phyloP scores from a whole-genome alignment of 2,797 vertebrate genomes.

The Acanthurus tractus region DNA sequence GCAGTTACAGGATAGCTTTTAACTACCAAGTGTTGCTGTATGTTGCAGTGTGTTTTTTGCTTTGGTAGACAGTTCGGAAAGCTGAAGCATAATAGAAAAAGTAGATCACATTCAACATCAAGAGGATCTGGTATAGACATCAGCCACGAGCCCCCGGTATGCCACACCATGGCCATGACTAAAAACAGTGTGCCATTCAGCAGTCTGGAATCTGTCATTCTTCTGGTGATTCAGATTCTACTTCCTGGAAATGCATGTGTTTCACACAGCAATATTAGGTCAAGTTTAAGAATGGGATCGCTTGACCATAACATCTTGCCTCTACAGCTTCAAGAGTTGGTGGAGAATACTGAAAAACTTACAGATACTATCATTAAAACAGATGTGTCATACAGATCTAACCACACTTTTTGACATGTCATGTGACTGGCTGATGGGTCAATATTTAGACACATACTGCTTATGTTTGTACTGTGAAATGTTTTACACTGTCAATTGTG shows the following conservation, averaged over 20 bases:
- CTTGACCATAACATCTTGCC: conserved; percentile 11
- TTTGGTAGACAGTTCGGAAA: no score
- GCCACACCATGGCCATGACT: conserved; percentile 3
- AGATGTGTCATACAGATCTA: background rate
- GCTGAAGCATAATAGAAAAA: background rate
- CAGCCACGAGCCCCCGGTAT: background rate
- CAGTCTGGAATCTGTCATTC: conserved; percentile 24
- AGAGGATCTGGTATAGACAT: conserved; percentile 2
- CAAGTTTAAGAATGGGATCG: background rate
- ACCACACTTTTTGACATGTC: conserved; percentile 1
- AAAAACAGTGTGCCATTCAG: conserved; percentile 21
- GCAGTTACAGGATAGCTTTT: background rate
- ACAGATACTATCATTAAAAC: background rate
- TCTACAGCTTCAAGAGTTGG: conserved; percentile 1
- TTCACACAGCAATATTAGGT: background rate
- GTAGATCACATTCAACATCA: background rate
- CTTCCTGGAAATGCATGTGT: conserved; percentile 33
- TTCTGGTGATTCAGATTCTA: conserved; percentile 31
- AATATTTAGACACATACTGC: background rate
- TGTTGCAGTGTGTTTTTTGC: background rate
- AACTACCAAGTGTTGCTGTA: background rate
- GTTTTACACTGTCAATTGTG: background rate
- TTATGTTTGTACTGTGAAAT: background rate
- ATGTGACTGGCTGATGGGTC: background rate
- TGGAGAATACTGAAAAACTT: conserved; percentile 4